Base-by-base conservation (phyloP, 2,888 invertebrate genomes). In the Limnephilus rhombicus region DNA sequence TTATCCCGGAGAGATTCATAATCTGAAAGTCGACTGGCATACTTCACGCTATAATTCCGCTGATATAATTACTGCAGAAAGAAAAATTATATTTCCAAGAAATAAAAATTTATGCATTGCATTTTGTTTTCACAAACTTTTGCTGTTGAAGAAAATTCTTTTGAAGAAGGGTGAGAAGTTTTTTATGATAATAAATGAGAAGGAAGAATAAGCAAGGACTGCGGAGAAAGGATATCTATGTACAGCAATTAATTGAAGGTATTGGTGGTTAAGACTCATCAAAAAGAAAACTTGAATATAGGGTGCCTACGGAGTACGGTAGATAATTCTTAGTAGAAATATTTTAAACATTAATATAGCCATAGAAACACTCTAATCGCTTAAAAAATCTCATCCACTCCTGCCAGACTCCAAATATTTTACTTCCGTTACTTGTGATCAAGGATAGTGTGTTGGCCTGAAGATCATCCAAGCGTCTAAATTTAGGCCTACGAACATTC, bases 21-120 rank as follows among this genome's bases (percentile, higher is more conserved):
- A 49, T 68, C 45, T 24, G 45, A 24, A 86, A 86, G 41, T 45
- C 86, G 49, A 86, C 41, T 86, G 86, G 49, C 86, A 86, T 86
- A 86, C 86, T 86, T 45, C 45, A n/a, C n/a, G 24, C 68, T 68
- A 68, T 34, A 82, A 68, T 68, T 68, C 68, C n/a, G 68, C 68
- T 68, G 68, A 68, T 68, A 68, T 68, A 68, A 68, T 68, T 68
- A 68, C 68, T 68, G 68, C 9, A 68, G 68, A 68, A 68, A 68
- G 68, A 68, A 68, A 68, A 68, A 68, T 68, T 68, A 24, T 5
- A 68, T 68, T 68, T 68, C 24, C 68, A 24, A 5, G 68, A 68
- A n/a, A 68, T 24, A 68, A 68, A 68, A 68, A 68, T 68, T 68
- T 68, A 68, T 68, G 68, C 68, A 68, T 68, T 68, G 68, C 68